Conservation (phyloP, 2,113 vertebrate genomes). For the Sinocyclocheilus anshuiensis region DNA sequence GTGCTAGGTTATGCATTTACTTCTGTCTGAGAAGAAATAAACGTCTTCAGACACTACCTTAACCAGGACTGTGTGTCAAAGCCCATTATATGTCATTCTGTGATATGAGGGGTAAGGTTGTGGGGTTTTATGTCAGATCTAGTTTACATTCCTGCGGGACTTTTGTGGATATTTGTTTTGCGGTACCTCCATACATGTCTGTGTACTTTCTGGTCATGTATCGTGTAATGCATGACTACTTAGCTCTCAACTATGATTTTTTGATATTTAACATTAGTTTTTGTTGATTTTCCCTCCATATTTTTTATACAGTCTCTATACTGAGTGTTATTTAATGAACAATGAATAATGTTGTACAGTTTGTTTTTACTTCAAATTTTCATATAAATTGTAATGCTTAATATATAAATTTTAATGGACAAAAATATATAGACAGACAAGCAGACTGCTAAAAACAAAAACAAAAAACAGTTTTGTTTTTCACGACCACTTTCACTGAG, state of each 20-base stretch:
- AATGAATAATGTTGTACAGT: too few species aligned
- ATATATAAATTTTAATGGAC: neutral
- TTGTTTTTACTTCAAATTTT: too few species aligned
- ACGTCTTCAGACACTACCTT: neutral
- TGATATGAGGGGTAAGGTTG: neutral
- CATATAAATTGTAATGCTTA: too few species aligned
- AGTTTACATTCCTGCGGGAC: conserved; percentile 2
- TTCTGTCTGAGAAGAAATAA: conserved; percentile 26
- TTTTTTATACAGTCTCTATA: too few species aligned
- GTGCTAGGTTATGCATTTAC: neutral
- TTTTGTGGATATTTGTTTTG: neutral
- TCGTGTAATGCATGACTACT: neutral
- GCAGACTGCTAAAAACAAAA: too few species aligned
- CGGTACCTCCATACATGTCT: neutral
- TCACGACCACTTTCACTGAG: too few species aligned
- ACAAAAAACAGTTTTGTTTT: too few species aligned
- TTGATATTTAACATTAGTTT: neutral
- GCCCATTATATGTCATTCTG: neutral
- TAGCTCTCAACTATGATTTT: neutral
- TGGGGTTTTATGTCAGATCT: conserved; percentile 17
- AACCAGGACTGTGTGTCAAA: neutral
- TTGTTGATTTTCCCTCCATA: too few species aligned
- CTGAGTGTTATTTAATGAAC: too few species aligned
- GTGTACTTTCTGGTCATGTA: neutral
- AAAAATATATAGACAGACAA: neutral